These are phyloP conservation scores for Rhopalosiphum nymphaeae DNA, from an alignment of 2,888 invertebrate genomes.

Conservation along the genomic window DNA sequence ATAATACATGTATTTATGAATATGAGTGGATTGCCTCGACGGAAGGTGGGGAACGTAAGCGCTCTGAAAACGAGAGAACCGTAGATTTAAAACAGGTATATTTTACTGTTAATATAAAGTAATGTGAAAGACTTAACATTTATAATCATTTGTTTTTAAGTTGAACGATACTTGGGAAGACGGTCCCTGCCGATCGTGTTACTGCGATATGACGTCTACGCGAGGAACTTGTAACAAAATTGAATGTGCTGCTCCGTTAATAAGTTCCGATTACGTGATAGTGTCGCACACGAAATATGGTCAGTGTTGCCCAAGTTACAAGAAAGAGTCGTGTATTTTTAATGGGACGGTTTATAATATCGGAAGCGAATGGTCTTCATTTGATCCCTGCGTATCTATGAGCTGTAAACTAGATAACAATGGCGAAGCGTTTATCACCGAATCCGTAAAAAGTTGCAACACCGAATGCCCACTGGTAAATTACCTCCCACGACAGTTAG, in stretches of 20 bases:
- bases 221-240: slow-evolving; percentile 72
- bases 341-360: slow-evolving; percentile 69
- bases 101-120: neutral
- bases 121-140: neutral
- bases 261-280: slow-evolving; percentile 74
- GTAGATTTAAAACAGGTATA: slow-evolving; percentile 74
- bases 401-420: slow-evolving; percentile 72
- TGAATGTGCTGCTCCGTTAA: slow-evolving; percentile 73
- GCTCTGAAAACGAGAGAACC: slow-evolving; percentile 70
- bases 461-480: slow-evolving; percentile 70
- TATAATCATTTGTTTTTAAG: slow-evolving; percentile 69
- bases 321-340: slow-evolving; percentile 75
- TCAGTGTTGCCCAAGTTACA: slow-evolving; percentile 77
- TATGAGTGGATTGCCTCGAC: slow-evolving; percentile 73
- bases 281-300: slow-evolving; percentile 73
- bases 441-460: slow-evolving; percentile 74
- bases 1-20: slow-evolving; percentile 77
- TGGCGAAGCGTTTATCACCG: slow-evolving; percentile 73
- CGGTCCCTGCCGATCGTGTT: slow-evolving; percentile 79
- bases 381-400: slow-evolving; percentile 75
- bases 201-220: slow-evolving; percentile 72
- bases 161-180: slow-evolving; percentile 78
- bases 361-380: slow-evolving; percentile 76
- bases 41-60: slow-evolving; percentile 74
- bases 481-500: neutral